Evolutionary conservation across 2,113 vertebrate species (phyloP), one percentile per base, ranked within the genome.

Genomic region (Thinocorus orbignyianus): DNA sequence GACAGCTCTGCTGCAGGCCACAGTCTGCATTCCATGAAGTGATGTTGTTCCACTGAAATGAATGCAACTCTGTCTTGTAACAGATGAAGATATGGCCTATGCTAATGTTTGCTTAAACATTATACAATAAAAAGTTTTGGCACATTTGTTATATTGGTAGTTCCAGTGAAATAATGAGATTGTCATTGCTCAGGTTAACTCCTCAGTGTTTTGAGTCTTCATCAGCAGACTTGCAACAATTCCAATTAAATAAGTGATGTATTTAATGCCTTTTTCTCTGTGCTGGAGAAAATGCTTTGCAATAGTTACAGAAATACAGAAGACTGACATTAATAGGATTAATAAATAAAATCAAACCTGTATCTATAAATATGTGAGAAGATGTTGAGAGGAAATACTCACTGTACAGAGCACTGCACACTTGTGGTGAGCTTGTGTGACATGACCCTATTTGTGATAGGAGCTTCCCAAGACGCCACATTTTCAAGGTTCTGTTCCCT

Each of bases 401-500:
- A 10, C 28, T 31, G 79, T 41, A 58, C 19, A 46, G 46, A 91
- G 44, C 44, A 22, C n/a, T n/a, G 68, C 60, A 84, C 0, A 1
- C 13, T 22, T 65, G 42, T 10, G 42, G 57, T 51, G 64, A 78
- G 22, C 72, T 88, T 0, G 0, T 6, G 6, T 41, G 86, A 72
- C 0, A 0, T 1, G 3, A 61, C 48, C 19, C 7, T 77, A 23
- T 88, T 86, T 76, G 26, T 42, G 73, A 83, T 46, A 87, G 90
- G 24, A 84, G 44, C 81, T 96, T 91, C 83, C 70, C 66, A 57
- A 89, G 61, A 55, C 28, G 51, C 57, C 61, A 35, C 48, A 48
- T 83, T 91, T 85, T 82, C 77, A 62, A 66, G 44, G n/a, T 61
- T 93, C 62, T 93, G 28, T 88, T 95, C 39, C 64, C 55, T 88